These are phyloP conservation scores for Pissodes strobi DNA, from an alignment of 1,140 invertebrate genomes.

Conservation along the genomic window DNA sequence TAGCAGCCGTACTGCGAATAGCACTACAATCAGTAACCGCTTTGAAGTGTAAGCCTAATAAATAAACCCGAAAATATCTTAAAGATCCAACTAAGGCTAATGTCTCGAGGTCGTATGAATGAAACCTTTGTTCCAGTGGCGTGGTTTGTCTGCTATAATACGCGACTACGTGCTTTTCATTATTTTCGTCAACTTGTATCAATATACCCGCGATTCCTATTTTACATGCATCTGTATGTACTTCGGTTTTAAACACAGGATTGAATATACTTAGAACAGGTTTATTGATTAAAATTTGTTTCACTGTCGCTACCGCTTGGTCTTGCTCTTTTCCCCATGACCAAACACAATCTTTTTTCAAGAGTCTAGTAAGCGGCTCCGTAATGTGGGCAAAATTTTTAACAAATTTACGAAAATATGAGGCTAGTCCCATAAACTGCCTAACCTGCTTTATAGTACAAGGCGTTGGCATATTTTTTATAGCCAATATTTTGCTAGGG, in stretches of 20 bases:
- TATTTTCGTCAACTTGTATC: no score
- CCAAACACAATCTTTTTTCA: background rate
- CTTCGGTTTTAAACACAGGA: constrained; percentile 41
- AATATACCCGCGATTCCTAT: no score
- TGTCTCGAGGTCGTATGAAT: no score
- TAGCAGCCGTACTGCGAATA: no score
- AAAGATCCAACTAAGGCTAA: no score
- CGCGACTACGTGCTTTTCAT: no score
- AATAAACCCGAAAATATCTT: no score
- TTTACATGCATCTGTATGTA: constrained; percentile 45
- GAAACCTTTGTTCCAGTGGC: no score
- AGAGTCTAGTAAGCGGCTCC: background rate
- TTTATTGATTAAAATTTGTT: constrained; percentile 2
- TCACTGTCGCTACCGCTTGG: background rate
- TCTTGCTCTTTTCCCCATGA: background rate
- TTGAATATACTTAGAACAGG: constrained; percentile 52
- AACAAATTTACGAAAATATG: constrained; percentile 16
- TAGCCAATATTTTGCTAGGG: background rate
- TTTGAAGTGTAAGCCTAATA: no score
- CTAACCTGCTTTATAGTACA: background rate
- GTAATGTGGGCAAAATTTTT: background rate
- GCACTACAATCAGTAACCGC: no score
- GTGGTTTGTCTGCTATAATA: no score
- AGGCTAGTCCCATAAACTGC: background rate
- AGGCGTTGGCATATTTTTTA: constrained; percentile 1